Percentiles rank a stretch among this genome's conserved stretches.
phyloP scores from a whole-genome alignment of 2,113 vertebrate genomes.

The Brevimyrus niger region DNA sequence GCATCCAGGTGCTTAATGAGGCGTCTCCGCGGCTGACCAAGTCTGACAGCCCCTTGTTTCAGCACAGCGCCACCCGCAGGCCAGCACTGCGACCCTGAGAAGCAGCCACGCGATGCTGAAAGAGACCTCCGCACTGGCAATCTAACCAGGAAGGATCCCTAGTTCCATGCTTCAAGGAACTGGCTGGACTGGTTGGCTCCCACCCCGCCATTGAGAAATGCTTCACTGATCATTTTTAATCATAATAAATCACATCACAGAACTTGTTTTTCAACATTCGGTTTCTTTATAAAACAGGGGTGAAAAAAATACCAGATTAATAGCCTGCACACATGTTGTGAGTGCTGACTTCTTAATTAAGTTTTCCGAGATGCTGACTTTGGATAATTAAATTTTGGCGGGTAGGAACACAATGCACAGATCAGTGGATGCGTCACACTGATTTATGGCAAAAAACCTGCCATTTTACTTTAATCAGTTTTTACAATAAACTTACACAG shows the following conservation, averaged over 20 bases:
- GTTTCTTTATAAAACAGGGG: background rate
- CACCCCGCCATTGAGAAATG: background rate
- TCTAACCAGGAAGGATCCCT: background rate
- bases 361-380: slow-evolving; percentile 25
- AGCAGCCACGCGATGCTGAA: background rate
- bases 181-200: background rate
- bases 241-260: background rate
- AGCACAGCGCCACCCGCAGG: background rate
- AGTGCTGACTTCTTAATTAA: slow-evolving; percentile 13
- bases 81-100: background rate
- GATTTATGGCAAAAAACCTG: slow-evolving; percentile 25
- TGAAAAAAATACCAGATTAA: slow-evolving; percentile 2
- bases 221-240: background rate
- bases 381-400: slow-evolving; percentile 23
- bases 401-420: slow-evolving; percentile 10
- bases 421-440: slow-evolving; percentile 25
- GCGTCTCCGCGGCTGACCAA: background rate
- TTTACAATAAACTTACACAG: background rate
- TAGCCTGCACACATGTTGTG: slow-evolving; percentile 17
- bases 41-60: background rate
- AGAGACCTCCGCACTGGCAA: background rate
- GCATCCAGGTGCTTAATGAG: background rate
- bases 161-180: background rate
- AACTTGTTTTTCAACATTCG: background rate
- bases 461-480: background rate